phyloP scores from a whole-genome alignment of 2,113 vertebrate species.

The Chlamydotis undulata region DNA sequence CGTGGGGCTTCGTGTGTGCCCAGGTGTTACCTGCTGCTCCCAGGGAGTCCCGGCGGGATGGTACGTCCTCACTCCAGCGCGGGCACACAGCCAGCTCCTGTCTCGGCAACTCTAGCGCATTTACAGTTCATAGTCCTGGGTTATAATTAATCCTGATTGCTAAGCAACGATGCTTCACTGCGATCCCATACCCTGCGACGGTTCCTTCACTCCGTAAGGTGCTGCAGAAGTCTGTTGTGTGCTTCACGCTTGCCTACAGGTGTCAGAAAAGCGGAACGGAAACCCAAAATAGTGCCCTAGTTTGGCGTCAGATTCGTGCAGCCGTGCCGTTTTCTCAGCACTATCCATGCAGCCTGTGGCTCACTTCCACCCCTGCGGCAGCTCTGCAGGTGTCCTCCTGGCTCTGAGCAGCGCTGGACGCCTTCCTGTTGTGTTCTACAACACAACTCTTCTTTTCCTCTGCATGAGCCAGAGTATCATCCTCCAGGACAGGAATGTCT shows the following conservation, averaged over 20 bases:
- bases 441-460: conserved; percentile 21
- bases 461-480: background rate
- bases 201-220: background rate
- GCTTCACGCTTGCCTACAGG: background rate
- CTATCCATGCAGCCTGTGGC: conserved; percentile 25
- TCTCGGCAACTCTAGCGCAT: background rate
- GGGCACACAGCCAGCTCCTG: background rate
- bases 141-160: background rate
- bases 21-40: background rate
- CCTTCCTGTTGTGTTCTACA: conserved; percentile 39
- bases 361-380: conserved; percentile 56
- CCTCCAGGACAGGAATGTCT: background rate
- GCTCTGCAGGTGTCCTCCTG: conserved; percentile 57
- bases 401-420: background rate
- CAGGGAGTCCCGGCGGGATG: background rate
- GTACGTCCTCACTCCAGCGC: background rate
- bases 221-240: background rate
- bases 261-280: background rate
- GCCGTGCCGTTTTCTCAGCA: background rate
- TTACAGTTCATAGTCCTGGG: background rate
- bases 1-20: rapidly evolving
- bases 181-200: background rate
- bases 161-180: background rate
- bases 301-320: background rate
- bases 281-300: background rate